A percentile compares a stretch with the other conserved stretches of the same genome.
phyloP scores from a whole-genome alignment of 2,113 vertebrate genomes.

The Miniopterus natalensis region DNA sequence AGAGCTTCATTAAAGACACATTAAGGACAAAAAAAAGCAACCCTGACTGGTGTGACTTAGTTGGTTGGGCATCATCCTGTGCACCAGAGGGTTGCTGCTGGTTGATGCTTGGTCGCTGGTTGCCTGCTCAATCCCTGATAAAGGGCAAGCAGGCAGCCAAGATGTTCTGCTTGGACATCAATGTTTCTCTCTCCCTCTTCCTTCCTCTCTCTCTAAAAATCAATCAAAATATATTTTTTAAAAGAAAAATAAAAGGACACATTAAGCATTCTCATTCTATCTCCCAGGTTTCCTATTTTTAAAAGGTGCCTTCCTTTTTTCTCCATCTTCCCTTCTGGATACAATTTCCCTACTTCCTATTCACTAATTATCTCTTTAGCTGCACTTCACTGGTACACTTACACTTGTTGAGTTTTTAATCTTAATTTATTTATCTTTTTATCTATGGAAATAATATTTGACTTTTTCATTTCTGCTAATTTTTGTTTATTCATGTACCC shows the following conservation, averaged over 20 bases:
- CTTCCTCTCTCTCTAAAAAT: too few species aligned
- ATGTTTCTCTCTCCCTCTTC: too few species aligned
- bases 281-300: background rate
- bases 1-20: background rate
- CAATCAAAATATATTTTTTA: too few species aligned
- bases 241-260: background rate
- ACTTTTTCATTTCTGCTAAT: background rate
- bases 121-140: too few species aligned
- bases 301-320: background rate
- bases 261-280: background rate
- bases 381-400: background rate
- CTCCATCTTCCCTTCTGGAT: background rate
- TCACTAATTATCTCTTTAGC: slow-evolving; percentile 13
- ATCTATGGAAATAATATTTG: background rate
- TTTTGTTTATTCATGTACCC: background rate
- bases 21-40: background rate
- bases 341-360: background rate
- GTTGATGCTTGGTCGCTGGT: too few species aligned
- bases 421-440: background rate
- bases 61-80: too few species aligned
- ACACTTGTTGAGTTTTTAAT: background rate
- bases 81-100: too few species aligned
- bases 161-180: too few species aligned
- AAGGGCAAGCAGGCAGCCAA: too few species aligned
- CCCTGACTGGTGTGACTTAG: too few species aligned